A percentile compares a stretch with the other conserved stretches of the same genome.
These are phyloP conservation scores for Drosophila fuyamai DNA, from an alignment of 1,140 invertebrate genomes.

Conservation along the genomic window DNA sequence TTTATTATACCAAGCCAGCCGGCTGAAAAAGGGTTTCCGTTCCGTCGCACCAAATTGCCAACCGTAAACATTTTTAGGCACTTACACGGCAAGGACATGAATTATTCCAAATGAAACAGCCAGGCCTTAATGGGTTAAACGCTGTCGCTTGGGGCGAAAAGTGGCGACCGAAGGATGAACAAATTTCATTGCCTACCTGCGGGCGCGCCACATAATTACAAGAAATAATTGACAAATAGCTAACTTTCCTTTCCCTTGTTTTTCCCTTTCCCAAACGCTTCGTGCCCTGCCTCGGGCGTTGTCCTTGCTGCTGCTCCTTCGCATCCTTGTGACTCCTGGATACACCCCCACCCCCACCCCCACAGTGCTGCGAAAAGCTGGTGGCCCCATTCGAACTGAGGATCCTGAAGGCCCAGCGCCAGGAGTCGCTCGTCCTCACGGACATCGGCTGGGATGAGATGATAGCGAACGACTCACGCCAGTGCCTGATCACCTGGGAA, in stretches of 20 bases:
- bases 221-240: conserved; percentile 48
- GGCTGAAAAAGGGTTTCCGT: conserved; percentile 7
- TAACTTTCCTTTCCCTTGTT: conserved; percentile 22
- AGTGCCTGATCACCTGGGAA: conserved; percentile 93
- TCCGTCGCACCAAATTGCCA: conserved; percentile 22
- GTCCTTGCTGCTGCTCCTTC: conserved; percentile 13
- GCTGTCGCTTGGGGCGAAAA: conserved; percentile 25
- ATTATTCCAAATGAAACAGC: conserved; percentile 23
- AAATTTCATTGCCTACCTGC: conserved; percentile 44
- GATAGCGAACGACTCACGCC: conserved; percentile 86
- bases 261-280: background rate
- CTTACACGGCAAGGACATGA: conserved; percentile 16
- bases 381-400: conserved; percentile 61
- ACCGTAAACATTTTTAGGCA: conserved; percentile 38
- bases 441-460: conserved; percentile 90
- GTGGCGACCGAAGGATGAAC: conserved; percentile 28
- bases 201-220: conserved; percentile 44
- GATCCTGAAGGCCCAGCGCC: conserved; percentile 69
- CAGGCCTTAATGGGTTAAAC: conserved; percentile 33
- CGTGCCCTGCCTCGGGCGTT: conserved; percentile 24
- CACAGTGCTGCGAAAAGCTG: conserved; percentile 73
- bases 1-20: conserved; percentile 25
- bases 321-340: background rate
- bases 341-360: background rate
- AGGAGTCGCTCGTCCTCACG: conserved; percentile 88